Base-by-base conservation (phyloP, 2,113 vertebrate species). In the Argyrosomus japonicus region DNA sequence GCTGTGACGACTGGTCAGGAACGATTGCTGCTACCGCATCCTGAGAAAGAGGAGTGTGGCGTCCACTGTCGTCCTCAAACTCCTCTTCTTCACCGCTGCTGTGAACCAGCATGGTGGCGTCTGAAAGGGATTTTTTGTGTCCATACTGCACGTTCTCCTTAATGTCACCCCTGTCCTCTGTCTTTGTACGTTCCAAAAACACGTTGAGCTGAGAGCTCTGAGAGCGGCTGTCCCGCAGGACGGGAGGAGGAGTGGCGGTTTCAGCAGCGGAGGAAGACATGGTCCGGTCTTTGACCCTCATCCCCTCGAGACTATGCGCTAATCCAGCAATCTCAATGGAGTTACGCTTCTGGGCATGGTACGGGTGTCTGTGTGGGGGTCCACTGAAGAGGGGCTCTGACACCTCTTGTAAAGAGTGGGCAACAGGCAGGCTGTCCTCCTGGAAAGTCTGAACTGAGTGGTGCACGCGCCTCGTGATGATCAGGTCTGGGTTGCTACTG, bases 371-470 rank as follows among this genome's bases (percentile, higher is more conserved):
- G 72, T 96, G 97, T 1, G 95, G 92, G 0, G 93, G 96, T 13
- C 96, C 96, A 0, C 95, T 93, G 0, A 94, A 96, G 0, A 99
- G 94, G 0, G 97, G 98, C 86, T 98, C 98, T 0, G 97, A 99
- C 73, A 99, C 97, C 85, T 99, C 98, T 89, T 99, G 98, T 56
- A 99, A 93, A 3, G 98, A 99, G 89, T 99, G 98, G 0, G 98
- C 98, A 48, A 99, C 97, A 0, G 98, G 98, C 83, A 99, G 88
- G 79, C 98, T 99, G 94, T 97, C 98, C 85, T 99, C 98, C 86
- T 99, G 98, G 93, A 99, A 99, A 0, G 97, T 99, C 93, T 99
- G 98, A 15, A 99, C 98, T 0, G 98, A 98, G 93, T 99, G 98
- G 85, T 99, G 98, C 9, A 99, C 97, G 0, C 98, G 94, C 7